phyloP scores from a whole-genome alignment of 2,113 vertebrate species.

The Cochlearius cochlearius region DNA sequence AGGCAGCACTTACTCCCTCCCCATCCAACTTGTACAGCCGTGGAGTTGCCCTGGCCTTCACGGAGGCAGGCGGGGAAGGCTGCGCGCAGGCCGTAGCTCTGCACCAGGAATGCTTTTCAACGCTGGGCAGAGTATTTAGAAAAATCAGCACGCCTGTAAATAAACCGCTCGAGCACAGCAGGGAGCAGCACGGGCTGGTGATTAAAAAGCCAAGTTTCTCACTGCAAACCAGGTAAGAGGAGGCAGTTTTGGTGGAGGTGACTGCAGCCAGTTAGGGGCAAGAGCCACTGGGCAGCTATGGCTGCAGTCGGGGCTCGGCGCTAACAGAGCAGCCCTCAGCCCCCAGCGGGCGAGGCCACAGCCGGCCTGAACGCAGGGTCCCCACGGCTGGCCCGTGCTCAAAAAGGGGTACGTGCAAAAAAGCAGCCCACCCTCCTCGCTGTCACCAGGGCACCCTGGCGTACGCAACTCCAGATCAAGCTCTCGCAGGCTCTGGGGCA shows the following conservation, averaged over 20 bases:
- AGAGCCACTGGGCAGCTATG: background rate
- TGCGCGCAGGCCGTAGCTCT: background rate
- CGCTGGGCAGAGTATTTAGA: background rate
- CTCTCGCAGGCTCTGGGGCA: background rate
- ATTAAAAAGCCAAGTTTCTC: background rate
- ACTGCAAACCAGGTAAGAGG: background rate
- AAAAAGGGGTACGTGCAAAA: rapidly evolving
- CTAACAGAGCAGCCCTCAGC: background rate
- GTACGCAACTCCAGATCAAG: background rate
- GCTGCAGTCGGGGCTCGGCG: rapidly evolving
- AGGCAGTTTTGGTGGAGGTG: background rate
- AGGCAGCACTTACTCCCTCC: rapidly evolving
- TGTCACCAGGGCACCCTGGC: rapidly evolving
- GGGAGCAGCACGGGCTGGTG: background rate
- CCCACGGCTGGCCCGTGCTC: background rate
- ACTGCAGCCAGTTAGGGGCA: background rate
- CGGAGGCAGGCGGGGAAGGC: background rate
- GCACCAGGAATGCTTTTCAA: background rate
- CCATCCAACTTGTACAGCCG: background rate
- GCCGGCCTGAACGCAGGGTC: too few relatives aligned
- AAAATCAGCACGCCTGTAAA: background rate
- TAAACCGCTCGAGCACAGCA: background rate
- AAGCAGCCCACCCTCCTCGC: background rate
- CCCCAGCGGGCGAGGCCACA: rapidly evolving
- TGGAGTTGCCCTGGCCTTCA: rapidly evolving